Conservation (phyloP, 35 echinoderm and acorn worm genomes). For the Lytechinus pictus region DNA sequence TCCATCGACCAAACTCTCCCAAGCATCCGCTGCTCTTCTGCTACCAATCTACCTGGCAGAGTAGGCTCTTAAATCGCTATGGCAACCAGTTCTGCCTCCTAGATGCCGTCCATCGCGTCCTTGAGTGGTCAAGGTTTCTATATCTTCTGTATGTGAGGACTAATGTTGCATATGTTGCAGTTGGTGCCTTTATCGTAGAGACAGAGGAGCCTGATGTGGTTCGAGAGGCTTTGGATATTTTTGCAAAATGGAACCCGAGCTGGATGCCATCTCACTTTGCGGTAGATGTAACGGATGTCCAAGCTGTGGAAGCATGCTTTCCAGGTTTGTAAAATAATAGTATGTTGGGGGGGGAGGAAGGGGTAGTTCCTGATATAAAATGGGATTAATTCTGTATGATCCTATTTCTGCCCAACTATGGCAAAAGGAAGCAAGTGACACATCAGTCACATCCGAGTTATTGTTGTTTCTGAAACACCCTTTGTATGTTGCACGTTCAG, state of each 20-base stretch:
- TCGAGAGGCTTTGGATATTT: not conserved
- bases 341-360: too few relatives aligned
- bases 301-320: conserved; percentile 24
- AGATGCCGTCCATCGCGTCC: not conserved
- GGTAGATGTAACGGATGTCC: not conserved
- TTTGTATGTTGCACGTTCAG: too few relatives aligned
- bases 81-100: conserved; percentile 26
- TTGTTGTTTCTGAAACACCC: too few relatives aligned
- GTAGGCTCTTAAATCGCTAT: conserved; percentile 23
- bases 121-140: not conserved
- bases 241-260: conserved; percentile 28
- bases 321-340: not conserved
- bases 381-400: not conserved
- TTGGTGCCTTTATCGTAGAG: conserved; percentile 17
- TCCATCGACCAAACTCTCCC: not conserved
- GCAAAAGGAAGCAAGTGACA: too few relatives aligned
- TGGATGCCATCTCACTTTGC: not conserved
- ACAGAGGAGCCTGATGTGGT: not conserved
- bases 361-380: not conserved
- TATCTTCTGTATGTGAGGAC: conserved; percentile 10
- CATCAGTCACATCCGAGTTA: too few relatives aligned
- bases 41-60: conserved; percentile 35
- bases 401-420: too few relatives aligned
- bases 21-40: conserved; percentile 17
- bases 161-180: conserved; percentile 26